Evolutionary conservation across 2,888 invertebrate species (phyloP), one percentile per base, ranked within the genome.

Genomic region (Dasysyrphus tricinctus): DNA sequence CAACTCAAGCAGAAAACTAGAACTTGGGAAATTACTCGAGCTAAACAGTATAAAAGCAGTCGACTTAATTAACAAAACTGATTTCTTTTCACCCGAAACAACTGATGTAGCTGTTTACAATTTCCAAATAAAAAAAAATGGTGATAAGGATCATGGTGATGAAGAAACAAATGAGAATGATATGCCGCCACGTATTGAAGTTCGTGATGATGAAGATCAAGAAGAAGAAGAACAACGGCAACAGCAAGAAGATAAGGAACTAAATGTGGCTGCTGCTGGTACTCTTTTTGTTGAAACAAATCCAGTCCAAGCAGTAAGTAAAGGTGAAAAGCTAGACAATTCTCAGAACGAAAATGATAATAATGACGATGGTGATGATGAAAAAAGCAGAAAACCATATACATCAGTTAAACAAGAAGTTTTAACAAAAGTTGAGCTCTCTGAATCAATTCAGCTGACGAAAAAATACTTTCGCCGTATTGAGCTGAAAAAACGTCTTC

Each of bases 71-170:
- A 54, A 19, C 7, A 84, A 83, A 42, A 39, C 70, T 3, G 67
- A 80, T 11, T 74, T 73, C 37, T 54, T 80, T 34, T 37, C 74
- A n/a, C 69, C 74, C 0, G 47, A 80, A 70, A 3, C 73, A 32
- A 44, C 80, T 5, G 12, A 74, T 39, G 24, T 80, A 9, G 9
- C 67, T 9, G 37, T 76, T 29, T 80, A 88, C 5, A 80, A 69
- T 14, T 75, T 78, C 59, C 56, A 78, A 9, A 5, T 75, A 8
- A 73, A 83, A 51, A 76, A 80, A 24, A 74, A 86, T 44, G 69
- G 61, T n/a, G 79, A 84, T 47, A 77, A 81, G 7, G 69, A 88
- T 44, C 42, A 54, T 19, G 42, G 42, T 59, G 70, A 51, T 14
- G 56, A 61, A 54, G 65, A 65, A 9, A 12, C 14, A 4, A 56